Evolutionary conservation across 2,113 vertebrate genomes (phyloP), one percentile per base, ranked within the genome.

Genomic region (Oreotrochilus melanogaster): DNA sequence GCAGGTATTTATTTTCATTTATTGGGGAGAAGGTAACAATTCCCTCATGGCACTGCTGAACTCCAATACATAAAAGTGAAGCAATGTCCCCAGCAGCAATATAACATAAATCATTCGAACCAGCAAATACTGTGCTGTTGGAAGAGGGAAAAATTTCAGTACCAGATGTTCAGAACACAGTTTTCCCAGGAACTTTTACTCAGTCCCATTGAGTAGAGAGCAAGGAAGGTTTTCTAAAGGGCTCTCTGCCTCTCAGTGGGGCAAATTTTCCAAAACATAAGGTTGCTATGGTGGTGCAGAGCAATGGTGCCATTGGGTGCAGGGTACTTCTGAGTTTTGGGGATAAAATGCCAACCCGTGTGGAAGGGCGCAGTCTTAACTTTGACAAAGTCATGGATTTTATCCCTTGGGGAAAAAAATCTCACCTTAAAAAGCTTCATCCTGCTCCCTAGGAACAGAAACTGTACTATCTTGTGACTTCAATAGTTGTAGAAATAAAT

Each of bases 1-100:
- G 42, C 37, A 90, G 48, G 45, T 89, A 87, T 92, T 95, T 86
- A 69, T 94, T 88, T 84, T 84, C 73, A 47, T 76, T 83, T 84
- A 30, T 72, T 83, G 43, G 72, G 80, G 70, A 89, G 65, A 51
- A 72, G 51, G 72, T 56, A 87, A 73, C 37, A 64, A 81, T 72
- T 92, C 50, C 58, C 53, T 81, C 43, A 31, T 10, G 64, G 65
- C 21, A 75, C 54, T 51, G 21, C 47, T 76, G 86, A 80, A 74
- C 48, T 72, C 27, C 66, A 28, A 47, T 35, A 70, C 21, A 17
- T 67, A 23, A 39, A 61, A 76, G 45, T 61, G n/a, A 86, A 61
- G 43, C 39, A 81, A 33, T 58, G 33, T 43, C 61, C 70, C 64
- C 51, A 82, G 21, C 71, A 83, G 51, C 23, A 86, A 70, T 9